Percentiles rank a stretch among this genome's conserved stretches.
Conservation (phyloP, 1,140 invertebrate species). For the Lineus longissimus region DNA sequence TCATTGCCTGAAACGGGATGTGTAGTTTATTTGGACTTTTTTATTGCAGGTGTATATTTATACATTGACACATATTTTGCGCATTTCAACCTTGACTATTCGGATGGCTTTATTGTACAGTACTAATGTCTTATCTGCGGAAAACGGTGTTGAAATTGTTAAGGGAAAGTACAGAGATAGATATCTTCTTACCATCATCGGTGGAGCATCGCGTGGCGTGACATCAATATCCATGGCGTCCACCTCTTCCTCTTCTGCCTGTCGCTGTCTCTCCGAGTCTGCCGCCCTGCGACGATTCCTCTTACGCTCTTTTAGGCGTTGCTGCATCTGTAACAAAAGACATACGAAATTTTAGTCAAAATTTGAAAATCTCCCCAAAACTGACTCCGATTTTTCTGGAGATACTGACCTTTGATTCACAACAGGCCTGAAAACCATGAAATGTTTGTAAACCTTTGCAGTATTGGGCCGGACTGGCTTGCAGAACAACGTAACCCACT, state of each 20-base stretch:
- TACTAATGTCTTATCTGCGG: too few relatives aligned
- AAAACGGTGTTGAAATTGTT: too few relatives aligned
- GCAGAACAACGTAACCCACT: too few relatives aligned
- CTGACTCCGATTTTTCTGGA: conserved; percentile 19
- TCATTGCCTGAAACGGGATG: conserved; percentile 13
- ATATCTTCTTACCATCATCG: conserved; percentile 8
- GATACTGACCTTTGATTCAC: background rate
- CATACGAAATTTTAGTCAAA: too few relatives aligned
- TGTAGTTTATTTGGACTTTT: background rate
- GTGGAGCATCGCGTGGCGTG: conserved; percentile 16
- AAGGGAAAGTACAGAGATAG: too few relatives aligned
- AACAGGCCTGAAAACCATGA: background rate
- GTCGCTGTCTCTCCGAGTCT: conserved; percentile 21
- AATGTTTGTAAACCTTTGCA: too few relatives aligned
- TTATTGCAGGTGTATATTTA: background rate
- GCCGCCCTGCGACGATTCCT: conserved; percentile 17
- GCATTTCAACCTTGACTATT: background rate
- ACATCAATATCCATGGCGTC: conserved; percentile 18
- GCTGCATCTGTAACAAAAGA: conserved; percentile 11
- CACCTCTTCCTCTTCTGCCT: conserved; percentile 14
- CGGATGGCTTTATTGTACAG: background rate
- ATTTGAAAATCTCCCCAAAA: too few relatives aligned
- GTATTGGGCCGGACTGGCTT: too few relatives aligned
- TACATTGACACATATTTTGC: background rate
- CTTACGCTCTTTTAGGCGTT: conserved; percentile 19